Evolutionary conservation across 2,888 invertebrate species (phyloP), one percentile per base, ranked within the genome.

Genomic region (Nebria brevicollis): DNA sequence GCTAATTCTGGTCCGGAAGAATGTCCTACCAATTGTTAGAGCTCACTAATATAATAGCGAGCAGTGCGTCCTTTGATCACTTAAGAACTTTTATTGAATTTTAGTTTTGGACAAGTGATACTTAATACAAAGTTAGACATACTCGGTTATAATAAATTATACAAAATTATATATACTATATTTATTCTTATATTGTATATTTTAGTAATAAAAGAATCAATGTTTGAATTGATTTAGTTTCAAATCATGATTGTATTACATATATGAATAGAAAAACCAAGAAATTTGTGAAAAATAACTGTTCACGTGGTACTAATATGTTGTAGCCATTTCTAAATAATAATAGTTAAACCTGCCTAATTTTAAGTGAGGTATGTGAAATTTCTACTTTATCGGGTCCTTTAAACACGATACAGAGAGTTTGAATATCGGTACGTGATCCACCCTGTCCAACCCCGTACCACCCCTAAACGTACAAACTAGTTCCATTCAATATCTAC

Each of bases 381-480:
- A 26, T 64, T 72, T 42, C 42, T 15, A n/a, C 11, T 80, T 68
- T 54, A 74, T 75, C 80, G 80, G 80, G 26, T 72, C 34, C 75
- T 80, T 80, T 75, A 64, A 80, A 80, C 75, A 15, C 34, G 79
- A 79, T 73, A 54, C 78, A n/a, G 25, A 75, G 70, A 74, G 68
- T 80, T 80, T 80, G 75, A 75, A 25, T 42, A 68, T 26, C 64
- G 25, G 20, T 68, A 73, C 42, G 41, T 34, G 74, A 74, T 20
- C 75, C 81, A 72, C 75, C 73, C 82, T 84, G 84, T 83, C 84
- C 84, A 81, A 83, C 85, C 84, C 82, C 82, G 83, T 82, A 70
- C 85, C 85, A 82, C 85, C 85, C 84, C 84, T 84, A 84, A 73
- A 84, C 83, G 54, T 26, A 66, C 77, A 68, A 75, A 75, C 66